Evolutionary conservation across 2,113 vertebrate genomes (phyloP).

Genomic region (Phalacrocorax aristotelis): DNA sequence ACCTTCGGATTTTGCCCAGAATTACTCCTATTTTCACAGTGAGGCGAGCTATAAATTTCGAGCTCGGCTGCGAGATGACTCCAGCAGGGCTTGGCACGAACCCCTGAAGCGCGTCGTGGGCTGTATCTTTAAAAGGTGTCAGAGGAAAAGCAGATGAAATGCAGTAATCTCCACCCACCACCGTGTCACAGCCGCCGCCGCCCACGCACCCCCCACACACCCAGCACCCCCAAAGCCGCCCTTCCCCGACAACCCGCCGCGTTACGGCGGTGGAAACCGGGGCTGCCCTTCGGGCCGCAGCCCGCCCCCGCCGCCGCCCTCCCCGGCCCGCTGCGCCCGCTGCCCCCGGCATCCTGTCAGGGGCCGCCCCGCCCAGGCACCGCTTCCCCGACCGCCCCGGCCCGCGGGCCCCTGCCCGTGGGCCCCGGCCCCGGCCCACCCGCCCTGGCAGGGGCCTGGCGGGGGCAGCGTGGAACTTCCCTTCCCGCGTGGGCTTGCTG

Average conservation of each 20-base stretch:
- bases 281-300: slow-evolving; percentile 72
- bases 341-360: slow-evolving; percentile 75
- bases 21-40: background rate
- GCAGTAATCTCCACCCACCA: slow-evolving; percentile 69
- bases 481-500: background rate
- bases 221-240: slow-evolving; percentile 67
- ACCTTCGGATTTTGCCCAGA: background rate
- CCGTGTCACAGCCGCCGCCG: slow-evolving; percentile 57
- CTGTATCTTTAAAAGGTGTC: slow-evolving; percentile 75
- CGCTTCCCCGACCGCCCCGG: slow-evolving; percentile 33
- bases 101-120: background rate
- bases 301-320: slow-evolving; percentile 27
- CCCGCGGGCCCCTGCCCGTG: background rate
- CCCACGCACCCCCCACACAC: slow-evolving; percentile 63
- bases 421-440: background rate
- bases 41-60: background rate
- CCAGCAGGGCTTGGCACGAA: background rate
- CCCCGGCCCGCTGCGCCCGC: slow-evolving; percentile 41
- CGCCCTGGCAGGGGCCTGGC: too few species aligned
- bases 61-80: background rate
- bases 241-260: slow-evolving; percentile 34
- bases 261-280: slow-evolving; percentile 70
- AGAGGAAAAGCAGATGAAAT: slow-evolving; percentile 69
- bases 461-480: background rate
- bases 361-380: slow-evolving; percentile 64